phyloP scores from a whole-genome alignment of 2,113 vertebrate genomes.

The Dolichotis patagonum region DNA sequence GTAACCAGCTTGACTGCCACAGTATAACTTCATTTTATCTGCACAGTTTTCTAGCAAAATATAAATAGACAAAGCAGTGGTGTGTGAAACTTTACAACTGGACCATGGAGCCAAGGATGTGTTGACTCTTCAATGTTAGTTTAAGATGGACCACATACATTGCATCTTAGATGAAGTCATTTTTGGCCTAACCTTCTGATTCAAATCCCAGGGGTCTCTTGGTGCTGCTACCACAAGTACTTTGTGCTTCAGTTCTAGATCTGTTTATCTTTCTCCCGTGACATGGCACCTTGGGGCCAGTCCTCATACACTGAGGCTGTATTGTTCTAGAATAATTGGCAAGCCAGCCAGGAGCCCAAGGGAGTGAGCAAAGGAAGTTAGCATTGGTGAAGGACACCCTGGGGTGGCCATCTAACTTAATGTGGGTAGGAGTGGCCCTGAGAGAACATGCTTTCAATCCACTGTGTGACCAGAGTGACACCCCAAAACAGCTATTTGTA shows the following conservation, averaged over 20 bases:
- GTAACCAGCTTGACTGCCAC: neutral
- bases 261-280: neutral
- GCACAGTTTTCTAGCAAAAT: neutral
- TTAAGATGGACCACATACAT: neutral
- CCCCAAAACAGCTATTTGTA: neutral
- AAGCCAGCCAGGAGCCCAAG: neutral
- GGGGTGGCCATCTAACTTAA: neutral
- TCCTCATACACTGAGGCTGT: neutral
- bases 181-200: neutral
- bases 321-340: neutral
- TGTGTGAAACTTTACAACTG: neutral
- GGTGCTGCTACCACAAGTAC: no score
- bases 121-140: neutral
- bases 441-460: neutral
- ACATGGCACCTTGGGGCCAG: neutral
- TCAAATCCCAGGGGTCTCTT: neutral
- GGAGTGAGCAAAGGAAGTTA: neutral
- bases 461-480: neutral
- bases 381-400: neutral
- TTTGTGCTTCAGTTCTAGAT: neutral
- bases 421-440: neutral
- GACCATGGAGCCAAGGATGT: neutral
- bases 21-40: neutral
- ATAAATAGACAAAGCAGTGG: neutral
- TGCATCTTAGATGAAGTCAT: neutral